phyloP scores from a whole-genome alignment of 2,113 vertebrate genomes.

The Gymnobelideus leadbeateri region DNA sequence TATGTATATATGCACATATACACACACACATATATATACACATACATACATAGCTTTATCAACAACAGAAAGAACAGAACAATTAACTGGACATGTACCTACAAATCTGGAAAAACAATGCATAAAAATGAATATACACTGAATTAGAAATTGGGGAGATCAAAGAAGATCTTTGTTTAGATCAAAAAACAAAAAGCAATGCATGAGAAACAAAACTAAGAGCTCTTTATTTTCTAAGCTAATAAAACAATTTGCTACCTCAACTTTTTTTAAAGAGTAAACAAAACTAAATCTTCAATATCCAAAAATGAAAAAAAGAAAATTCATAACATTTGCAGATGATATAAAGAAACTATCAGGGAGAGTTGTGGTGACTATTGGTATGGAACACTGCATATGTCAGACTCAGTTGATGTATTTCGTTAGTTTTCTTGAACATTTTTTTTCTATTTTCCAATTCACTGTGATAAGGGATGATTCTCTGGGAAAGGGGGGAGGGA shows the following conservation, averaged over 20 bases:
- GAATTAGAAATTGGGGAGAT: not conserved
- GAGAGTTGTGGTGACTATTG: not conserved
- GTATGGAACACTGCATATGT: not conserved
- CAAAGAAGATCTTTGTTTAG: not conserved
- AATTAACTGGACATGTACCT: not conserved
- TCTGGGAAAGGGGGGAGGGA: not conserved
- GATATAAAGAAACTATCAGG: not conserved
- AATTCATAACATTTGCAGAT: not conserved
- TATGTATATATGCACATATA: too few species aligned
- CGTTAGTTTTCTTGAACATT: not conserved
- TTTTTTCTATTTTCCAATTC: not conserved
- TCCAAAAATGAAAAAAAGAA: not conserved
- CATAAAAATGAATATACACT: not conserved
- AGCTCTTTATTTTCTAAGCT: not conserved
- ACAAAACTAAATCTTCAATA: not conserved
- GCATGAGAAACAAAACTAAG: not conserved
- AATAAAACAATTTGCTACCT: not conserved
- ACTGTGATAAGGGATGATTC: not conserved
- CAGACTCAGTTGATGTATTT: not conserved
- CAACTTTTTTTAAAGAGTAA: not conserved
- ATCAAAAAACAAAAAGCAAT: not conserved
- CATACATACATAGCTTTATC: too few species aligned
- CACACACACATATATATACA: too few species aligned
- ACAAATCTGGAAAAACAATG: not conserved
- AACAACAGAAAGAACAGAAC: not conserved